A percentile compares a stretch with the other conserved stretches of the same genome.
These are phyloP conservation scores for Tringa solitaria DNA, from an alignment of 2,113 vertebrate genomes.

Conservation along the genomic window DNA sequence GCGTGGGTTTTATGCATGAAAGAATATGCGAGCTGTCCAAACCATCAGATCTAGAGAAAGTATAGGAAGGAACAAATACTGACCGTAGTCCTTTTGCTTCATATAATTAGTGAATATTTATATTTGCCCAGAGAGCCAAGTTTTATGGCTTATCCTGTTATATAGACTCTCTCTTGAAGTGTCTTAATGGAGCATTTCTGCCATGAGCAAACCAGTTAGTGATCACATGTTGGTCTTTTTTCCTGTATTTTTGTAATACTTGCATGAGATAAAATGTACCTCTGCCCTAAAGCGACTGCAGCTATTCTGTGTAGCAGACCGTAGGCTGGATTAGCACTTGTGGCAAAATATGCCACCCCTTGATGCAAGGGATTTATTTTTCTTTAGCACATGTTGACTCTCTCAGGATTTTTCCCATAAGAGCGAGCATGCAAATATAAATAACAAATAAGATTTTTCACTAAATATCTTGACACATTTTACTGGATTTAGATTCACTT, in stretches of 20 bases:
- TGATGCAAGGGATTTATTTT: neutral
- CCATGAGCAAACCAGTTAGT: neutral
- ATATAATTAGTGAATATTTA: neutral
- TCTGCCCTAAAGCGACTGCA: neutral
- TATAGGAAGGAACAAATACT: neutral
- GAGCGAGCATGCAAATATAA: neutral
- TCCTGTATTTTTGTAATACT: neutral
- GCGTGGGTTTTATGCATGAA: neutral
- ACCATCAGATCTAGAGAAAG: neutral
- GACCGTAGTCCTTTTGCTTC: neutral
- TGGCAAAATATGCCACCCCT: neutral
- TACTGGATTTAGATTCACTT: constrained; percentile 28
- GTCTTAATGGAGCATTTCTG: neutral
- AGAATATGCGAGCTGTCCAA: neutral
- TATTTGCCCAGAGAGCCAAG: neutral
- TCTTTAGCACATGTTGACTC: neutral
- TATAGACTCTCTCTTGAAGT: neutral
- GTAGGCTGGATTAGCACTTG: neutral
- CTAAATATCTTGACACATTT: constrained; percentile 38
- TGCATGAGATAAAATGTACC: neutral
- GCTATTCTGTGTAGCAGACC: neutral
- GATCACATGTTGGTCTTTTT: neutral
- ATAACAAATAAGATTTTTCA: constrained; percentile 51
- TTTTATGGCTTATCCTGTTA: neutral
- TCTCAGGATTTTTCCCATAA: neutral